Conservation (phyloP, 2,797 vertebrate species). For the Pampus argenteus region DNA sequence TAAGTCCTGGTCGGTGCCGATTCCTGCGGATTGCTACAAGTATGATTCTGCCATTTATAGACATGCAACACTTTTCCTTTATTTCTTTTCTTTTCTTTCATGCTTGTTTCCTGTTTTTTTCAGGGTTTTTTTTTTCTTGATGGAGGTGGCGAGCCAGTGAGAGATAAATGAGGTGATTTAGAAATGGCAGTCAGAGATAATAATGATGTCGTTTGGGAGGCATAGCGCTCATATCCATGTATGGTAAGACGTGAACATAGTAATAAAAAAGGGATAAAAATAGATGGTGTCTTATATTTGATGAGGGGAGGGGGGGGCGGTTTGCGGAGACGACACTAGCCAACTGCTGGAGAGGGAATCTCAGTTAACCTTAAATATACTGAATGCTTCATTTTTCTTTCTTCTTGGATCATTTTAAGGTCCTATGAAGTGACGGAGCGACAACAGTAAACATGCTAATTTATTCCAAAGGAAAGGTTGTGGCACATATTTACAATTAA, state of each 20-base stretch:
- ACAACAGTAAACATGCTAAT: constrained; percentile 81
- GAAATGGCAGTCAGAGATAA: constrained; percentile 62
- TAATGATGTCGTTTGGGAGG: constrained; percentile 58
- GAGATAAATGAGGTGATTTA: constrained; percentile 78
- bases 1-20: neutral
- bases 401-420: constrained; percentile 80
- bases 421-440: constrained; percentile 75
- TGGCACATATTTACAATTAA: constrained; percentile 79
- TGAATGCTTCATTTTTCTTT: constrained; percentile 79
- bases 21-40: constrained; percentile 26
- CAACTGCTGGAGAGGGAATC: constrained; percentile 63
- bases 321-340: constrained; percentile 51
- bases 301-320: constrained; percentile 46
- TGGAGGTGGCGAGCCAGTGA: constrained; percentile 50
- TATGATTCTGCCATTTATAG: constrained; percentile 22
- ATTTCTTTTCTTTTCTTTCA: constrained; percentile 1
- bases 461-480: constrained; percentile 80
- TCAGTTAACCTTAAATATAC: constrained; percentile 82
- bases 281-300: constrained; percentile 57
- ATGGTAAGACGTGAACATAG: constrained; percentile 56
- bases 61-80: neutral
- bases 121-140: constrained; percentile 32
- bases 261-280: constrained; percentile 64
- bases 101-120: constrained; percentile 48
- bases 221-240: constrained; percentile 40